phyloP scores from a whole-genome alignment of 92 coral and sea anemone genomes.

The Porites lobata region DNA sequence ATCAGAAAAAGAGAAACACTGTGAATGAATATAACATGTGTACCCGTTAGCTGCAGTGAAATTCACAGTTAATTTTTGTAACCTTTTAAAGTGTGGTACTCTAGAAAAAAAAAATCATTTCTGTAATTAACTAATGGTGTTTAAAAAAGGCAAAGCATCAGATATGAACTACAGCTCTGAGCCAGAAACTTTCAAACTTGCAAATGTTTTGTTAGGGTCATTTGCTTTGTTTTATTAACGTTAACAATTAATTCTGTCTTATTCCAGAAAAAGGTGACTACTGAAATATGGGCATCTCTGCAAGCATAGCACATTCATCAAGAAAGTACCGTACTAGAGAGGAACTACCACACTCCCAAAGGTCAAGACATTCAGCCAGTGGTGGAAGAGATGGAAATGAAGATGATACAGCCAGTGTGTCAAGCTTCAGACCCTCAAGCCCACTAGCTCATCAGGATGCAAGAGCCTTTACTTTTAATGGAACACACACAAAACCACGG shows the following conservation, averaged over 20 bases:
- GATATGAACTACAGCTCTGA: too few species aligned
- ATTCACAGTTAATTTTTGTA: too few species aligned
- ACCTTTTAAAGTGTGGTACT: too few species aligned
- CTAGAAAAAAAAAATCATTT: too few species aligned
- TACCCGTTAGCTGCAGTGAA: too few species aligned
- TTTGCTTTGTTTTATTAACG: neutral
- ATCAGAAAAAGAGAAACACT: too few species aligned
- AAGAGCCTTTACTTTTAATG: conserved; percentile 48
- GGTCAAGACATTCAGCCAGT: conserved; percentile 22
- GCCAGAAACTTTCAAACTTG: too few species aligned
- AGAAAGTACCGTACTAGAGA: conserved; percentile 43
- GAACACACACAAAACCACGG: conserved; percentile 28
- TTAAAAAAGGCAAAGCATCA: too few species aligned
- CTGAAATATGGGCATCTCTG: conserved; percentile 79
- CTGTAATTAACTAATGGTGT: too few species aligned
- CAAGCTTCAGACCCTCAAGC: conserved; percentile 83
- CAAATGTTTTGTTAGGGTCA: too few species aligned
- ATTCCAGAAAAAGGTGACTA: neutral
- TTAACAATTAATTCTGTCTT: neutral
- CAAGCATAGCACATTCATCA: conserved; percentile 77
- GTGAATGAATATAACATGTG: too few species aligned
- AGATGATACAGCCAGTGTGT: conserved; percentile 79
- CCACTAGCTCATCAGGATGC: conserved; percentile 89
- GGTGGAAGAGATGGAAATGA: conserved; percentile 27
- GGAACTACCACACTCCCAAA: conserved; percentile 25